These are phyloP conservation scores for Setipinna tenuifilis DNA, from an alignment of 2,797 vertebrate genomes.

Conservation along the genomic window DNA sequence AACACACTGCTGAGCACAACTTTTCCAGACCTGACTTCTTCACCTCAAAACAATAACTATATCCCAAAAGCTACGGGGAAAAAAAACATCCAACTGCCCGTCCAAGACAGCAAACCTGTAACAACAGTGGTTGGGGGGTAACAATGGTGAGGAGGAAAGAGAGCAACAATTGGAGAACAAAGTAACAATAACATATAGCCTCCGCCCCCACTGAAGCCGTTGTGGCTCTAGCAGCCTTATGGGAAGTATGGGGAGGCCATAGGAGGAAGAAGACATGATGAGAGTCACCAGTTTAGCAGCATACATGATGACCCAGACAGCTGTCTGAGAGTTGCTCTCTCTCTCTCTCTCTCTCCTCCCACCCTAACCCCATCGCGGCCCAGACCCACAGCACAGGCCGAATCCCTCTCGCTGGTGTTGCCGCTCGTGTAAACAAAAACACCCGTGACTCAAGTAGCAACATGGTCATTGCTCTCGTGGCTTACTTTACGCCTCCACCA, in stretches of 20 bases:
- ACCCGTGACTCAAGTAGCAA: background rate
- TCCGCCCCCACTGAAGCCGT: background rate
- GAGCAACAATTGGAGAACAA: background rate
- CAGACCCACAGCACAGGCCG: background rate
- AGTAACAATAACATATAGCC: background rate
- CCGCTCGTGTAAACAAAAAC: background rate
- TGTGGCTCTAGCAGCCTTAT: background rate
- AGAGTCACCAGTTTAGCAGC: background rate
- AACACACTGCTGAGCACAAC: background rate
- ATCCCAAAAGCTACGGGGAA: background rate
- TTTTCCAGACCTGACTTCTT: background rate
- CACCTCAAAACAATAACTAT: background rate
- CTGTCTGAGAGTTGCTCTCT: background rate
- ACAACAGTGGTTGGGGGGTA: slow-evolving; percentile 8
- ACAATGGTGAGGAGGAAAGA: background rate
- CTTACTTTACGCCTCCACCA: background rate
- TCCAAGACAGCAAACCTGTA: background rate
- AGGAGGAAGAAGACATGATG: background rate
- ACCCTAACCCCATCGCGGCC: background rate
- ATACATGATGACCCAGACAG: background rate
- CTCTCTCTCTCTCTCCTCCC: background rate
- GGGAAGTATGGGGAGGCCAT: background rate
- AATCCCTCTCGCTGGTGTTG: background rate
- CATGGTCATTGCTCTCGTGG: background rate
- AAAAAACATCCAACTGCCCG: background rate